Conservation (phyloP, 2,113 vertebrate species). For the Pedionomus torquatus region DNA sequence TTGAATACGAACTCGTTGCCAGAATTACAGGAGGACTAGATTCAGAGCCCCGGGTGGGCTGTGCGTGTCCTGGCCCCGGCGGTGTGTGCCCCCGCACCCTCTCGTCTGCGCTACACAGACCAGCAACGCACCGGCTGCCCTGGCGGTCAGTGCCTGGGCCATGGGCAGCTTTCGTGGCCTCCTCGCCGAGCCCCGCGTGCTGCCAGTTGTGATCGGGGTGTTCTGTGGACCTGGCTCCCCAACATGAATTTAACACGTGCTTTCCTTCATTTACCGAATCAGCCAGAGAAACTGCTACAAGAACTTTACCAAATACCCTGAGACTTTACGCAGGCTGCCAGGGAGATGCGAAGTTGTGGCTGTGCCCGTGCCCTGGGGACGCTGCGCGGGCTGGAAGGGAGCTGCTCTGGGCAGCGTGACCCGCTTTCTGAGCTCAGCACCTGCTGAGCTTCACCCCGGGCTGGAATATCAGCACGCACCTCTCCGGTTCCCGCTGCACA, state of each 20-base stretch:
- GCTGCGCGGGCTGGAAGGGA: not conserved
- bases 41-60: not conserved
- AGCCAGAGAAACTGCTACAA: not conserved
- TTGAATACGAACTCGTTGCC: slow-evolving; percentile 35
- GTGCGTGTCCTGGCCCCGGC: not conserved
- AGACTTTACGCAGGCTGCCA: not conserved
- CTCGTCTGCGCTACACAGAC: not conserved
- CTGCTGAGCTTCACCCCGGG: not conserved
- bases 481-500: not conserved
- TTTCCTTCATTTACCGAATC: not conserved
- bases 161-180: not conserved
- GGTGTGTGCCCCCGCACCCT: not conserved
- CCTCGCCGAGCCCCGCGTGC: not conserved
- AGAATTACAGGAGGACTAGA: not conserved
- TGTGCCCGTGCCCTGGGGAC: not conserved
- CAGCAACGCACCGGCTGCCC: not conserved
- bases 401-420: not conserved
- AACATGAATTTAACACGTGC: not conserved
- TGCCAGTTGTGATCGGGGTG: not conserved
- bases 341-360: not conserved
- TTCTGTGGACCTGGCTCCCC: not conserved
- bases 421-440: not conserved
- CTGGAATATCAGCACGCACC: not conserved
- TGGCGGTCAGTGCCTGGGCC: not conserved
- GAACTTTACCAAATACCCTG: not conserved